Base-by-base conservation (phyloP, 1,140 invertebrate species). In the Drosophila bocki region DNA sequence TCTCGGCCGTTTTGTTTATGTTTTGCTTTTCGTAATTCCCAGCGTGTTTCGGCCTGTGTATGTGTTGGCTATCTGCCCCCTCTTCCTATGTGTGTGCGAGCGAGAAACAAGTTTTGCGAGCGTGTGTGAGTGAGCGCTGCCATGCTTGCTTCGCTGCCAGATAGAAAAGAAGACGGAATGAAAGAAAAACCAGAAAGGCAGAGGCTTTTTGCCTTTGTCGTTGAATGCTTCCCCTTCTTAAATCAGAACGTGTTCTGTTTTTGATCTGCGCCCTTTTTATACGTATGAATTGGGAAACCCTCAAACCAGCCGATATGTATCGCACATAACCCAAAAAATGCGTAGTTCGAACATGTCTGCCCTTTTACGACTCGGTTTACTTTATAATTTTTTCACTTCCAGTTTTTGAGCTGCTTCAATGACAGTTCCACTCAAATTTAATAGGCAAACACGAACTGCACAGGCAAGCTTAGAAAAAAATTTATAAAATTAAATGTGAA, bases 1-100 rank as follows among this genome's bases (percentile, higher is more conserved):
- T 90, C 75, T 90, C 67, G 50, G 64, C 68, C 39, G 85, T 90
- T 87, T 90, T 90, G 85, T 90, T 90, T 90, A 90, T 90, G 78
- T 90, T 90, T 90, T 82, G 85, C 47, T 90, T 76, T 90, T 90
- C 85, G 82, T 90, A 86, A 87, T 84, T 78, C 57, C 65, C 64
- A 64, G 37, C 56, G 39, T 35, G 61, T 2, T 22, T 39, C 13
- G 13, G 8, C 19, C 15, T 42, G 29, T 53, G 69, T 74, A 35
- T 53, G 33, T 60, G 62, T 78, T 69, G 51, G 61, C 75, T 78
- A 65, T 47, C 54, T 77, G 76, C 83, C 84, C 71, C 83, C 71
- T 82, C 79, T 82, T 83, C 84, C 57, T 78, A 84, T 82, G 47
- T 85, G 54, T 69, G 74, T 63, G 68, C 76, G 69, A 80, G 69